Percentiles rank a stretch among this genome's conserved stretches.
Conservation (phyloP, 2,113 vertebrate genomes). For the Eptatretus burgeri region DNA sequence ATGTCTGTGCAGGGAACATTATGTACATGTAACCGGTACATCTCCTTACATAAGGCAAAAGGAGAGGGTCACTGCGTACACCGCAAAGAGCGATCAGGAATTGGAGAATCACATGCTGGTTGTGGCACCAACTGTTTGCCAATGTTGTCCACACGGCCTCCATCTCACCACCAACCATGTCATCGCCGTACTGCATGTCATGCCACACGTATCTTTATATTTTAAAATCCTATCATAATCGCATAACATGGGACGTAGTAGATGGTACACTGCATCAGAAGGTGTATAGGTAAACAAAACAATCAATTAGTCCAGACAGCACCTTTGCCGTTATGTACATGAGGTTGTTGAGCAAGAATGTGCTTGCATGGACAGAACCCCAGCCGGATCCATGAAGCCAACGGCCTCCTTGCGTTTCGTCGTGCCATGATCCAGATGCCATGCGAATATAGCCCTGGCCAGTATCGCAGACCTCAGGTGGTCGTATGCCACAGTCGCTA, state of each 20-base stretch:
- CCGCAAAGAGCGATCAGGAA: constrained; percentile 92
- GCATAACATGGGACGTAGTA: too few relatives aligned
- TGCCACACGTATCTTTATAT: too few relatives aligned
- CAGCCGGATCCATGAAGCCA: constrained; percentile 85
- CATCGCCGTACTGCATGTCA: constrained; percentile 51
- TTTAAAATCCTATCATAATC: too few relatives aligned
- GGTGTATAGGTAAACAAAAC: not conserved
- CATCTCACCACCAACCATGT: constrained; percentile 89
- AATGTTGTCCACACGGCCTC: constrained; percentile 96
- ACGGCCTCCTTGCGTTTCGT: constrained; percentile 13
- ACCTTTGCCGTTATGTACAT: constrained; percentile 99
- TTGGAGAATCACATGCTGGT: constrained; percentile 89
- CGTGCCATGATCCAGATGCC: not conserved
- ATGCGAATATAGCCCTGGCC: not conserved
- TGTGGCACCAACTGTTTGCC: constrained; percentile 93
- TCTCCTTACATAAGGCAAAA: constrained; percentile 71
- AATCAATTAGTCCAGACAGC: constrained; percentile 9
- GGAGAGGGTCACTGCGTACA: constrained; percentile 85
- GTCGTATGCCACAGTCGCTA: too few relatives aligned
- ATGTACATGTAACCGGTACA: not conserved
- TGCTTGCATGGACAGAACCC: constrained; percentile 77
- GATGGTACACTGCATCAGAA: too few relatives aligned
- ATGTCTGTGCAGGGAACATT: not conserved
- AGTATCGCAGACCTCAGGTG: not conserved
- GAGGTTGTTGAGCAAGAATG: constrained; percentile 92